Evolutionary conservation across 2,888 invertebrate genomes (phyloP).

Genomic region (Incurvaria masculella): DNA sequence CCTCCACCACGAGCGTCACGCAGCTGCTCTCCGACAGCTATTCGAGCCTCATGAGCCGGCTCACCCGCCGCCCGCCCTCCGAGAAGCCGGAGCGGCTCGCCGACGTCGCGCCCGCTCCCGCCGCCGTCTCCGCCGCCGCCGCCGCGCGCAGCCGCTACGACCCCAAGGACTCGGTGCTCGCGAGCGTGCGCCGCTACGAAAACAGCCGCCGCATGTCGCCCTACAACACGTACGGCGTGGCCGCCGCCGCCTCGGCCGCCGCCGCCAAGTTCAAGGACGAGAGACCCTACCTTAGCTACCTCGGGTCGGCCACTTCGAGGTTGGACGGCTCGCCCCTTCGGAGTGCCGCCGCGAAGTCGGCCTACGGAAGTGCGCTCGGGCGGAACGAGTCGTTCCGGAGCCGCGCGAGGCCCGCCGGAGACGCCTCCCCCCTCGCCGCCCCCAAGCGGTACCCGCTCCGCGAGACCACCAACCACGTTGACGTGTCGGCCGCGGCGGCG

Average conservation of each 20-base stretch:
- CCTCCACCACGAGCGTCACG: constrained; percentile 78
- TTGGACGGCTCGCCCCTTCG: constrained; percentile 43
- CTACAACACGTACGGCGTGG: constrained; percentile 32
- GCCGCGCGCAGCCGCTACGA: constrained; percentile 38
- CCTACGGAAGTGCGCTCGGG: constrained; percentile 33
- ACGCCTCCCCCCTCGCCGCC: constrained; percentile 38
- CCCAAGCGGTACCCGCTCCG: constrained; percentile 46
- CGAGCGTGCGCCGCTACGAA: constrained; percentile 43
- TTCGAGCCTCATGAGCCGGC: constrained; percentile 77
- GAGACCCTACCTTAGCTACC: constrained; percentile 41
- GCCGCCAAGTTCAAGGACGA: constrained; percentile 41
- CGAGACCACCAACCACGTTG: constrained; percentile 48
- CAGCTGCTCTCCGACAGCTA: constrained; percentile 85
- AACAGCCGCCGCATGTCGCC: constrained; percentile 43
- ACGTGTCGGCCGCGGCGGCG: constrained; percentile 32
- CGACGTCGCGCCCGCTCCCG: constrained; percentile 21
- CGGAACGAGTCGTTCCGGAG: constrained; percentile 48
- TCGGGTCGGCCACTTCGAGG: constrained; percentile 26
- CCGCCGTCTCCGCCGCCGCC: constrained; percentile 25
- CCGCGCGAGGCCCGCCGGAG: constrained; percentile 41
- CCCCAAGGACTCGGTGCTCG: constrained; percentile 32
- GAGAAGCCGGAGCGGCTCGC: constrained; percentile 55
- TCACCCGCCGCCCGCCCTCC: constrained; percentile 77
- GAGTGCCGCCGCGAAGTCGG: constrained; percentile 24
- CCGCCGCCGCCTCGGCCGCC: constrained; percentile 21